Evolutionary conservation across 1,140 invertebrate species (phyloP).

Genomic region (Drosophila varians): DNA sequence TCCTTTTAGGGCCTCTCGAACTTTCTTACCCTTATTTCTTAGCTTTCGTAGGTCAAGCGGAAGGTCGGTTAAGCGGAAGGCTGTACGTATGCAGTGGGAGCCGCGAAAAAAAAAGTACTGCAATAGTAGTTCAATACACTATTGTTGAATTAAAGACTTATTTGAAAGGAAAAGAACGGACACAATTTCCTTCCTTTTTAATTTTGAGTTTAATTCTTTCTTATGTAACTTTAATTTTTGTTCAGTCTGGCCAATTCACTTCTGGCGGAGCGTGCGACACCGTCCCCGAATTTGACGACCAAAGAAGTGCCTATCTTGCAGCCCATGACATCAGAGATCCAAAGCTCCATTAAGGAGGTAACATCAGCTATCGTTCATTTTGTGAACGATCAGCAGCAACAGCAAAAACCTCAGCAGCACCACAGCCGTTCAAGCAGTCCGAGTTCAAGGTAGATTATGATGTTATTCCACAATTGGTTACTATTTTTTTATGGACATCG

Average conservation of each 20-base stretch:
- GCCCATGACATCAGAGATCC: slow-evolving; percentile 90
- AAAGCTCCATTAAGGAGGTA: slow-evolving; percentile 95
- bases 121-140: no score
- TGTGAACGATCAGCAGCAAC: slow-evolving; percentile 87
- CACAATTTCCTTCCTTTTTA: no score
- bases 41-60: no score
- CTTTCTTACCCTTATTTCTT: no score
- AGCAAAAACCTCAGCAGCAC: slow-evolving; percentile 46
- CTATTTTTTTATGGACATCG: neutral
- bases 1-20: no score
- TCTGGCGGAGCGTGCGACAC: slow-evolving; percentile 83
- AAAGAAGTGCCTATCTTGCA: slow-evolving; percentile 52
- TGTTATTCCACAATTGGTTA: neutral
- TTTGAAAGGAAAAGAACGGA: no score
- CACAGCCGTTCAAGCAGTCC: slow-evolving; percentile 84
- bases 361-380: slow-evolving; percentile 97
- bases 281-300: slow-evolving; percentile 48
- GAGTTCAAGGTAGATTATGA: slow-evolving; percentile 75
- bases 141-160: no score
- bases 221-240: no score
- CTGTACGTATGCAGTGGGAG: no score
- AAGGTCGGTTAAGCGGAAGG: no score
- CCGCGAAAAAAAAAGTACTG: no score
- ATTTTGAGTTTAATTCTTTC: no score
- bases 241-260: slow-evolving; percentile 87